Base-by-base conservation (phyloP, 30 jellyfish, hydroid and myxozoan species). In the Pelagia noctiluca region DNA sequence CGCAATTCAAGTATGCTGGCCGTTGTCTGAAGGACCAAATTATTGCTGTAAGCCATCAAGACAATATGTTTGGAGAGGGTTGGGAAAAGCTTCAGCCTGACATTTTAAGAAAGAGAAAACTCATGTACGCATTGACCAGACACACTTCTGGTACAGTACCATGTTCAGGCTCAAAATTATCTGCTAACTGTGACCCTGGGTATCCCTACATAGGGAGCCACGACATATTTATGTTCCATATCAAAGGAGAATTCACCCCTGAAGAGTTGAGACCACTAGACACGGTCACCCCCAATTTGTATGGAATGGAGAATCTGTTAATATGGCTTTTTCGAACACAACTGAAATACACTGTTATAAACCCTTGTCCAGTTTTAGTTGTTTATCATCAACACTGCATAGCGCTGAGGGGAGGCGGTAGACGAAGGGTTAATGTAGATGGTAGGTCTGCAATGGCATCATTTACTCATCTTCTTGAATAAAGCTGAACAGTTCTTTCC, bases 71-170 rank as follows among this genome's bases (percentile, higher is more conserved):
- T 71, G 93, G 93, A 10, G 81, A 57, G 19, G 93, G 93, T 42
- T 83, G 93, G 93, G 67, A 83, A 12, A 54, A 23, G 10, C 23
- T 83, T 22, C 10, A 32, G 28, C 32, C 38, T 35, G 37, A 65
- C 10, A 46, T 49, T 24, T 29, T 83, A 35, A 13, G 21, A 8
- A 47, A 54, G 0, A 70, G 35, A 38, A 53, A 63, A 18, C 11
- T 83, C 24, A 49, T 83, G 90, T 83, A 83, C 71, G 93, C 93
- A 26, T 61, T 83, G 38, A 68, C 93, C 12, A 50, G 93, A 50
- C 80, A 68, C 48, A 28, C 86, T 21, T 69, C 89, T 11, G n/a
- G 30, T 21, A 71, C 70, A 10, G 26, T 66, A 7, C 23, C 46
- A 23, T 83, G 93, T 57, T 50, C 68, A 16, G 93, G 63, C 19